Conservation (phyloP, 53 echinoderm and acorn worm species). For the Hippasteria phrygiana region DNA sequence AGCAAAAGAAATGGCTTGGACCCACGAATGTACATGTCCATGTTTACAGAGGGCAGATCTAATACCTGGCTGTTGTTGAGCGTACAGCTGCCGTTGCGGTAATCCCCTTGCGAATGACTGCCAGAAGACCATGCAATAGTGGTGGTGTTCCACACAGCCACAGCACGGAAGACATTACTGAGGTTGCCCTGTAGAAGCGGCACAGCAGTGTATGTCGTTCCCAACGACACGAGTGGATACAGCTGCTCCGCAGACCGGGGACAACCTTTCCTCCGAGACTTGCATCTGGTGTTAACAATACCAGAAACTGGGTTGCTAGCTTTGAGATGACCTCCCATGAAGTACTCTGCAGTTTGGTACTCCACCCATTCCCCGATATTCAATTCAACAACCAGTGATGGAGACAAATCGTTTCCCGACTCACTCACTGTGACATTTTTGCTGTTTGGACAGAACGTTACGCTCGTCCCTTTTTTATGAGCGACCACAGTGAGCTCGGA, state of each 20-base stretch:
- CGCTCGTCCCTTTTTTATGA: neutral
- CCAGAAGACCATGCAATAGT: neutral
- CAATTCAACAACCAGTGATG: neutral
- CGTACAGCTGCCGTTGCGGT: neutral
- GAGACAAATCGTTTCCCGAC: neutral
- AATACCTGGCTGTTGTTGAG: neutral
- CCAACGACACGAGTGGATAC: slow-evolving; percentile 51
- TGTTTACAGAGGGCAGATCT: neutral
- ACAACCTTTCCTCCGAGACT: neutral
- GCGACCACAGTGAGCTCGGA: slow-evolving; percentile 50
- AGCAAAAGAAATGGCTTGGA: slow-evolving; percentile 44
- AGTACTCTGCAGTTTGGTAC: neutral
- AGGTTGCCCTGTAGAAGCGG: neutral
- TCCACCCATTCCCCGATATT: neutral
- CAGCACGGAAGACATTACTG: slow-evolving; percentile 25
- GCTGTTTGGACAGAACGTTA: neutral
- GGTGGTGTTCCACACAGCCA: slow-evolving; percentile 50
- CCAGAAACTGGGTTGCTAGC: neutral
- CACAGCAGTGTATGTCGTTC: slow-evolving; percentile 56
- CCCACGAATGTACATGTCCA: neutral
- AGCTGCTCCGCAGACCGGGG: slow-evolving; percentile 28
- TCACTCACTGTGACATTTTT: slow-evolving; percentile 10
- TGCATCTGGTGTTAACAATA: slow-evolving; percentile 14
- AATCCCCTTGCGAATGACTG: neutral
- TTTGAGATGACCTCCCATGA: slow-evolving; percentile 13